Evolutionary conservation across 2,113 vertebrate genomes (phyloP).

Genomic region (Equus quagga): DNA sequence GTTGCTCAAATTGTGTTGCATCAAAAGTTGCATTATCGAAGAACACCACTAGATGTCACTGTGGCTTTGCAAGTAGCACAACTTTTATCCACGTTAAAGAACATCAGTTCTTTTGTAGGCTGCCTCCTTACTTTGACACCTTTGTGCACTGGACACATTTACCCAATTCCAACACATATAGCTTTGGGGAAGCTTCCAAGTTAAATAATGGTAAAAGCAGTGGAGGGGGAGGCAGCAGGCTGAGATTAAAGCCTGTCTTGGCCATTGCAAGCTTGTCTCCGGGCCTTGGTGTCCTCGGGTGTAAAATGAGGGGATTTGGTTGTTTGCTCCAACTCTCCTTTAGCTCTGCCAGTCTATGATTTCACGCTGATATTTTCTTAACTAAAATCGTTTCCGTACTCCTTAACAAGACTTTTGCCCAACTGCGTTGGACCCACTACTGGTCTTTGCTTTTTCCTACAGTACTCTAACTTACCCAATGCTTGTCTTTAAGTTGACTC

Average conservation of each 20-base stretch:
- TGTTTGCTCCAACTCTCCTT: no score
- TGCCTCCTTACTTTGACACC: not conserved
- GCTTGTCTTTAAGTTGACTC: conserved; percentile 5
- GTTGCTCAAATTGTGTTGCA: not conserved
- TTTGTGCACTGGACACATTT: not conserved
- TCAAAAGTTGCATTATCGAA: not conserved
- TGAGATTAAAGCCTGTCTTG: not conserved
- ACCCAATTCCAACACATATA: not conserved
- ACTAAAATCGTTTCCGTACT: not conserved
- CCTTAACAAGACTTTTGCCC: not conserved
- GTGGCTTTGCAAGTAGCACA: conserved; percentile 13
- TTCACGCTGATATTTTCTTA: not conserved
- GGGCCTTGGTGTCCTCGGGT: not conserved
- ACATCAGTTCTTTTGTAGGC: not conserved
- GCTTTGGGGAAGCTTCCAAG: not conserved
- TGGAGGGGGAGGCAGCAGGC: not conserved
- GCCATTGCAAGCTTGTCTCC: not conserved
- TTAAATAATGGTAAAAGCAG: not conserved
- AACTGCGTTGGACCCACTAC: not conserved
- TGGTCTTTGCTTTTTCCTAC: not conserved
- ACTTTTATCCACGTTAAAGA: not conserved
- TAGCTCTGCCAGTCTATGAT: not conserved
- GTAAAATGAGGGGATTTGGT: not conserved
- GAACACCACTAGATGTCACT: conserved; percentile 69
- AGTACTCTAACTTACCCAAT: not conserved